Evolutionary conservation across 2,113 vertebrate species (phyloP), one percentile per base, ranked within the genome.

Genomic region (Malurus melanocephalus): DNA sequence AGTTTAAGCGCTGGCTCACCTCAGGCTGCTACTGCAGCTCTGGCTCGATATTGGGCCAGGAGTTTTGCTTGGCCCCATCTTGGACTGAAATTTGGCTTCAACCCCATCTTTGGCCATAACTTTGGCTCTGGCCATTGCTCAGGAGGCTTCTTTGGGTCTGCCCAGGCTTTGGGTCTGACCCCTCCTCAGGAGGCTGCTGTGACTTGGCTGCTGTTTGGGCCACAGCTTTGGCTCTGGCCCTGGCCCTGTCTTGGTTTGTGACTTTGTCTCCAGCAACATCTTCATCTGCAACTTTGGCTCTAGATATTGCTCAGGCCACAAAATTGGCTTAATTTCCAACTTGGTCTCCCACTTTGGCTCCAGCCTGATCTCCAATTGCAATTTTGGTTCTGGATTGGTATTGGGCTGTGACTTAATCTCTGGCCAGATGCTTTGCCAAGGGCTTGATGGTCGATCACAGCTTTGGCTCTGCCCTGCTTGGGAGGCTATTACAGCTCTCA

Each of bases 241-340:
- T 0, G 0, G 13, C 18, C 16, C 21, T 0, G 0, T 42, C 55
- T 45, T 77, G 43, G 53, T 42, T 51, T 52, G 30, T 46, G 56
- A 33, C 26, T 59, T 52, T 38, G 40, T 60, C 40, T 73, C 27
- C 51, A 51, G 66, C 30, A 17, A 56, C 33, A n/a, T 43, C 23
- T 33, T 78, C 15, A 19, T 23, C 40, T 17, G 11, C 17, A 48
- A 3, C 20, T 71, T 80, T 5, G 20, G 19, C 49, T 86, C n/a
- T 22, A 51, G 30, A 30, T 67, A 42, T 35, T 20, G 30, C 30
- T 71, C 26, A 66, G 65, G 30, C 45, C 64, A 65, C 59, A 82
- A 0, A 30, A 66, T 59, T 77, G 52, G 26, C 33, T 75, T 23
- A 3, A 74, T 60, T 48, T 42, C 8, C 28, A 16, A 51, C 32